phyloP scores from a whole-genome alignment of 2,888 invertebrate species.

The Synergus laeviventris region DNA sequence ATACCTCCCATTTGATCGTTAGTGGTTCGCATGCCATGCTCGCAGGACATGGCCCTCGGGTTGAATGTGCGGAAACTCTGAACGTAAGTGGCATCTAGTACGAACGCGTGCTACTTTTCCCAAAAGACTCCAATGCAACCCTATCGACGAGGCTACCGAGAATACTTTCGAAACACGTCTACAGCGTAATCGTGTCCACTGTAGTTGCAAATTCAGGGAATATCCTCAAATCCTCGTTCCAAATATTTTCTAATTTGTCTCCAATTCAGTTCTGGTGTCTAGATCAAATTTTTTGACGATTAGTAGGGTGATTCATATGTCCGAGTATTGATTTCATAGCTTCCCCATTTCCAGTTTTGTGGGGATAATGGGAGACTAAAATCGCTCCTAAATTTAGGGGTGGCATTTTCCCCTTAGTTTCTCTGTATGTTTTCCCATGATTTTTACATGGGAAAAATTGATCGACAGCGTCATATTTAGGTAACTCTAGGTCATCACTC shows the following conservation, averaged over 20 bases:
- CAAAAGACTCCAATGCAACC: slow-evolving; percentile 31
- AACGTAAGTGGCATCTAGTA: slow-evolving; percentile 39
- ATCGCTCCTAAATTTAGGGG: not conserved
- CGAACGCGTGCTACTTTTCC: slow-evolving; percentile 33
- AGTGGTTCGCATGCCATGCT: slow-evolving; percentile 58
- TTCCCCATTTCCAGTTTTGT: not conserved
- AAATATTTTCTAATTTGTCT: not conserved
- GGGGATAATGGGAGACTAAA: not conserved
- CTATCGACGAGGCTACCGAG: slow-evolving; percentile 8
- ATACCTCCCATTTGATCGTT: slow-evolving; percentile 57
- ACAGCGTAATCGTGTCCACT: slow-evolving; percentile 9
- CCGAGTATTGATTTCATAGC: not conserved
- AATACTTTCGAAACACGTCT: slow-evolving; percentile 31
- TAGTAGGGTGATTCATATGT: not conserved
- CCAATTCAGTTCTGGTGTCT: not conserved
- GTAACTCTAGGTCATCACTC: not conserved
- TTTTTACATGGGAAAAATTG: not conserved
- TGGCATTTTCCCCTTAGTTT: not conserved
- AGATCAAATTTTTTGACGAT: not conserved
- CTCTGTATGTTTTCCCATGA: not conserved
- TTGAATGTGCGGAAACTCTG: slow-evolving; percentile 27
- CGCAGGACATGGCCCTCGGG: slow-evolving; percentile 44
- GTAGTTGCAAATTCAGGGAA: slow-evolving; percentile 23
- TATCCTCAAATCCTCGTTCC: not conserved
- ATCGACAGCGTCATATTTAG: not conserved